Evolutionary conservation across 2,113 vertebrate species (phyloP).

Genomic region (Bubo blakistoni): DNA sequence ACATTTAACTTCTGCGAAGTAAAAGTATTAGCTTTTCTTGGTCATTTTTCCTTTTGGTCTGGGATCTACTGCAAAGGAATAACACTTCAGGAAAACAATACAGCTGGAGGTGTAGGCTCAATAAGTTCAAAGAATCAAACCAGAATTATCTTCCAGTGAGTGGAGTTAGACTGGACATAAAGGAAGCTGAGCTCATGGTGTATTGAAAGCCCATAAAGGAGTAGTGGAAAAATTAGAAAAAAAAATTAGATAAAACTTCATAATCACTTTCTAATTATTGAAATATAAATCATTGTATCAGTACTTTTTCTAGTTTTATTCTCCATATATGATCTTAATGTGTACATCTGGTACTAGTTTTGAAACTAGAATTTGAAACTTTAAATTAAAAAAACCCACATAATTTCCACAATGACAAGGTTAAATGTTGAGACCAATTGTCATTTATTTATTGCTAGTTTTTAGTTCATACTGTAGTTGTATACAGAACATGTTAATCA

Average conservation of each 20-base stretch:
- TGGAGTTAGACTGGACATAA: background rate
- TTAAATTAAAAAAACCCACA: background rate
- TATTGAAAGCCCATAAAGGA: background rate
- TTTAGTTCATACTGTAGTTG: background rate
- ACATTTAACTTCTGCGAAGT: background rate
- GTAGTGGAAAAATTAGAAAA: background rate
- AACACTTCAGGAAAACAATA: background rate
- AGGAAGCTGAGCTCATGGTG: background rate
- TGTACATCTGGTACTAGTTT: background rate
- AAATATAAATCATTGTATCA: background rate
- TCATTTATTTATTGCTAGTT: background rate
- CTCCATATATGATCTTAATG: too few species aligned
- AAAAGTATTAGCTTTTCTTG: background rate
- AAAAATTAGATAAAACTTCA: background rate
- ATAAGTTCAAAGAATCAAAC: background rate
- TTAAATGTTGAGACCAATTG: background rate
- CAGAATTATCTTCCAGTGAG: background rate
- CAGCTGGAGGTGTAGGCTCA: background rate
- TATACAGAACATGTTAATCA: background rate
- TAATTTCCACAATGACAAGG: background rate
- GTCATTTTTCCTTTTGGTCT: background rate
- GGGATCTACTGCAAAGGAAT: background rate
- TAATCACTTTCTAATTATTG: background rate
- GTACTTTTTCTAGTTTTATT: background rate
- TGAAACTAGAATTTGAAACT: background rate